These are phyloP conservation scores for Macropus fuliginosus DNA, from an alignment of 2,797 vertebrate genomes.

Conservation along the genomic window DNA sequence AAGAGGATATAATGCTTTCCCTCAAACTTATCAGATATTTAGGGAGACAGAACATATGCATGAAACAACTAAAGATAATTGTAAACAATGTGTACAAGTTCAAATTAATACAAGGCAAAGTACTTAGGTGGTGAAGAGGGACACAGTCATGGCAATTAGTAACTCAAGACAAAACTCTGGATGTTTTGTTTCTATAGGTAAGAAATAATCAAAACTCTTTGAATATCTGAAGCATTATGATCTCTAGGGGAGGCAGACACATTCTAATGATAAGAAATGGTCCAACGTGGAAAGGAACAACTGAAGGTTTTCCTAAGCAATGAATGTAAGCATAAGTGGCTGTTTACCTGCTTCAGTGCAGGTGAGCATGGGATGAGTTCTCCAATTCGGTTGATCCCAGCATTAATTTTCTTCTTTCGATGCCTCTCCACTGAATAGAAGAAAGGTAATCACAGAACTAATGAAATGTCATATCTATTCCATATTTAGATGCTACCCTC, in stretches of 20 bases:
- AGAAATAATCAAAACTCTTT: constrained; percentile 57
- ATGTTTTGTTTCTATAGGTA: constrained; percentile 15
- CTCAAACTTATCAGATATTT: constrained; percentile 23
- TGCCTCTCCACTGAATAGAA: constrained; percentile 94
- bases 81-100: background rate
- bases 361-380: constrained; percentile 98
- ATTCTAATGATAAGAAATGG: background rate
- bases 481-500: background rate
- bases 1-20: background rate
- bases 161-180: constrained; percentile 36
- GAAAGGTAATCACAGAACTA: constrained; percentile 20
- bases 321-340: constrained; percentile 35
- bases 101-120: constrained; percentile 19
- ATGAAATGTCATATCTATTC: background rate
- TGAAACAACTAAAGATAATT: constrained; percentile 16
- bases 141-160: constrained; percentile 17
- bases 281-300: constrained; percentile 25
- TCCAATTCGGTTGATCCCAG: constrained; percentile 98
- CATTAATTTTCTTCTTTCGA: constrained; percentile 99
- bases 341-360: constrained; percentile 94
- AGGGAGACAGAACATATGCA: constrained; percentile 25
- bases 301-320: constrained; percentile 43
- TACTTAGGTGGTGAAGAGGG: background rate
- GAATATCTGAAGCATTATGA: background rate
- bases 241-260: background rate